Percentiles rank a stretch among this genome's conserved stretches.
phyloP scores from a whole-genome alignment of 2,888 invertebrate species.

The Polyploca ridens region DNA sequence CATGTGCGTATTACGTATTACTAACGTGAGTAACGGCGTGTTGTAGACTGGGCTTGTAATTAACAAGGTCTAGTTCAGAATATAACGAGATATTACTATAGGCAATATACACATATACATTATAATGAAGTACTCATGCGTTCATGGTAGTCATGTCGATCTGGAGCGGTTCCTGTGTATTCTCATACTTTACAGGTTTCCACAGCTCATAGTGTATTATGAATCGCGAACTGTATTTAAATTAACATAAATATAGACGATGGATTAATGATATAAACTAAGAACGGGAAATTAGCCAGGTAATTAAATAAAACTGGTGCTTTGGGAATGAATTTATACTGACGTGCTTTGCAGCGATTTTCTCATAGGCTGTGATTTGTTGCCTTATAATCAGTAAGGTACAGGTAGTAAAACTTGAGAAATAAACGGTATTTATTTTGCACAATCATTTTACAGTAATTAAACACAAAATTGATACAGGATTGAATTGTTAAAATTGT shows the following conservation, averaged over 20 bases:
- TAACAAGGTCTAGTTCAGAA: slow-evolving; percentile 63
- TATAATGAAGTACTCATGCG: slow-evolving; percentile 20
- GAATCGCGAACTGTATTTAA: slow-evolving; percentile 28
- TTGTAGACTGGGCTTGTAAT: slow-evolving; percentile 52
- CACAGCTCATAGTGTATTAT: slow-evolving; percentile 27
- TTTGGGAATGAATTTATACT: background rate
- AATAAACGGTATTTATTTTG: no score
- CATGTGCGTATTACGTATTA: slow-evolving; percentile 36
- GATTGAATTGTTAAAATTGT: no score
- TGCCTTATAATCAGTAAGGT: background rate
- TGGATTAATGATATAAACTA: slow-evolving; percentile 26
- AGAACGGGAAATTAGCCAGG: slow-evolving; percentile 18
- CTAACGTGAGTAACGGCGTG: slow-evolving; percentile 59
- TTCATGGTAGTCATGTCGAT: slow-evolving; percentile 14
- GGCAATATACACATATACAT: slow-evolving; percentile 16
- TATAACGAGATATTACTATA: slow-evolving; percentile 40
- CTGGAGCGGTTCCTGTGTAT: slow-evolving; percentile 19
- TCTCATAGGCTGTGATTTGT: background rate
- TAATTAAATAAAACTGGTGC: slow-evolving; percentile 11
- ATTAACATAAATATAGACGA: slow-evolving; percentile 39
- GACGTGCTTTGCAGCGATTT: background rate
- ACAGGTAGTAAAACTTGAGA: no score
- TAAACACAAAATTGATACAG: no score
- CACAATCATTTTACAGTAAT: no score
- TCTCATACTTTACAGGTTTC: slow-evolving; percentile 33